Conservation (phyloP, 2,888 invertebrate genomes). For the Myopa tessellatipennis region DNA sequence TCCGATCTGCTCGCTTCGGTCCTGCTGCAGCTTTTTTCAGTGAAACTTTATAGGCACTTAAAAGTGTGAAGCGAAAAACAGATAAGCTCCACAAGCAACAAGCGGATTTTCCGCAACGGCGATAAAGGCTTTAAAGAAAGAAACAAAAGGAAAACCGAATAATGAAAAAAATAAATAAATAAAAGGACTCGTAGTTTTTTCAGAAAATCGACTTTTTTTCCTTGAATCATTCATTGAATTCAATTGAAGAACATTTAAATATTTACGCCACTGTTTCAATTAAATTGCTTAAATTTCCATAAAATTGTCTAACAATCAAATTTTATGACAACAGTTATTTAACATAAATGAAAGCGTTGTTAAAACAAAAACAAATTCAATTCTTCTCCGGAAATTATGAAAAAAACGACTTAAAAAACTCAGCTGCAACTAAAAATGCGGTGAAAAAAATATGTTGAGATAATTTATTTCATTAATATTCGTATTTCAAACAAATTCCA, state of each 20-base stretch:
- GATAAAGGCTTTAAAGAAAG: too few species aligned
- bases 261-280: background rate
- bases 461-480: conserved; percentile 15
- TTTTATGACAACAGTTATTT: too few species aligned
- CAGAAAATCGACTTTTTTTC: background rate
- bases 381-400: too few species aligned
- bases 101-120: too few species aligned
- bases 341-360: background rate
- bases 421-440: background rate
- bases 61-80: conserved; percentile 13
- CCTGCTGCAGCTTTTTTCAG: background rate
- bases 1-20: too few species aligned
- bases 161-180: too few species aligned
- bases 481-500: conserved; percentile 20
- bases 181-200: background rate
- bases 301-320: too few species aligned
- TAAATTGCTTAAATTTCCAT: too few species aligned
- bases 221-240: background rate
- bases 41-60: conserved; percentile 6
- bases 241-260: background rate
- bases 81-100: background rate
- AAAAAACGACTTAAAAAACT: background rate
- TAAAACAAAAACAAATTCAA: too few species aligned
- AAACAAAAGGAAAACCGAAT: too few species aligned
- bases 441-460: background rate